Conservation (phyloP, 2,113 vertebrate genomes). For the Pomatorhinus ruficollis region DNA sequence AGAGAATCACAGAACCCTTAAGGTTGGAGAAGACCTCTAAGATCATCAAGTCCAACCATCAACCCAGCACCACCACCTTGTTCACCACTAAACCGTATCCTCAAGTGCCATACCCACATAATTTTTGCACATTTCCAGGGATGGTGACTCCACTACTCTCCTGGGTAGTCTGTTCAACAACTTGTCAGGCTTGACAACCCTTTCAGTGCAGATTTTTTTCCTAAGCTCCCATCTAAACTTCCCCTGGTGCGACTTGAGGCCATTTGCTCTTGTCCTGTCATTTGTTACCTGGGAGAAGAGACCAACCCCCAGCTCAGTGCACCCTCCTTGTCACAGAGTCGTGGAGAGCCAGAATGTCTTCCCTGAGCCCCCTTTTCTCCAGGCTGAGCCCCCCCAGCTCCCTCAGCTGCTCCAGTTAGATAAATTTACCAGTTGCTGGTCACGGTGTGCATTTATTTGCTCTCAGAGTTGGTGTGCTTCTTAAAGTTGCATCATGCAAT, state of each 20-base stretch:
- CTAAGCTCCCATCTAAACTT: not conserved
- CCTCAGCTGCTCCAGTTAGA: not conserved
- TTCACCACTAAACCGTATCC: not conserved
- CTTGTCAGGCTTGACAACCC: not conserved
- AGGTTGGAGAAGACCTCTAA: not conserved
- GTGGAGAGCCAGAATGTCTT: not conserved
- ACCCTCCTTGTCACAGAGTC: no score
- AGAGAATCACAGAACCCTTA: not conserved
- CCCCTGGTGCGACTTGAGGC: no score
- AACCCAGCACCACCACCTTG: not conserved
- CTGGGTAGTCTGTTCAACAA: not conserved
- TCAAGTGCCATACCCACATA: not conserved
- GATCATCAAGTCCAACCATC: not conserved
- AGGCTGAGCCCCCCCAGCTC: not conserved
- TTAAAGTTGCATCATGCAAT: rapidly evolving
- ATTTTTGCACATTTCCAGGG: not conserved
- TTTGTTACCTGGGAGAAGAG: not conserved
- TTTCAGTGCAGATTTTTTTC: not conserved
- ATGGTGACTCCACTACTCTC: not conserved
- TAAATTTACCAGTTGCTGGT: no score
- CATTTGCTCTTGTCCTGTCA: not conserved
- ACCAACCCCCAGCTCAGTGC: not conserved
- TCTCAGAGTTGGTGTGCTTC: not conserved
- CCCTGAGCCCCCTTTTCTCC: not conserved
- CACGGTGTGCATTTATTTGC: not conserved